These are phyloP conservation scores for Temnothorax rugatulus DNA, from an alignment of 2,888 invertebrate species.

Conservation along the genomic window DNA sequence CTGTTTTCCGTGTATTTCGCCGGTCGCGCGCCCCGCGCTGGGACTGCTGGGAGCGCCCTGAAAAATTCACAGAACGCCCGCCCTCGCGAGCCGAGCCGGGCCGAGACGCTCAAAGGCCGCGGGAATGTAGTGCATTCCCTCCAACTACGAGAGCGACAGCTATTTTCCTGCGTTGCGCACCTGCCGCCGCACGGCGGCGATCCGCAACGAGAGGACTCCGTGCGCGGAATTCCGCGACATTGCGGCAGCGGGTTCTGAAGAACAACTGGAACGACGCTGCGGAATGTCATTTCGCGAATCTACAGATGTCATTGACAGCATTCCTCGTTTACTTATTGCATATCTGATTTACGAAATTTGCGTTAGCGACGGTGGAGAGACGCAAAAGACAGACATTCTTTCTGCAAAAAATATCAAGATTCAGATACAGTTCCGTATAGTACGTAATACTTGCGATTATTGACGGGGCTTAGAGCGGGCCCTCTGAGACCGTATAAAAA, in stretches of 20 bases:
- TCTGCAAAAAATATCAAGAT: conserved; percentile 3
- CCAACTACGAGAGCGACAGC: conserved; percentile 60
- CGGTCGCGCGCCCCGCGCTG: background rate
- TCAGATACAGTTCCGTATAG: no score
- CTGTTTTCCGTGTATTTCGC: conserved; percentile 30
- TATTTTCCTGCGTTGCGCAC: conserved; percentile 60
- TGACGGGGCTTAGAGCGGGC: background rate
- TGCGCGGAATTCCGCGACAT: conserved; percentile 23
- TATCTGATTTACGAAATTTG: conserved; percentile 2
- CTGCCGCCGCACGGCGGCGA: conserved; percentile 32
- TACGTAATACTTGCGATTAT: conserved; percentile 13
- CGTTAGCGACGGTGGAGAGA: background rate
- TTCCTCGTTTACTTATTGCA: background rate
- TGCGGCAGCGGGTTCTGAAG: background rate
- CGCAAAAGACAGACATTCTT: background rate
- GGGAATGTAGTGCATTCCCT: conserved; percentile 66
- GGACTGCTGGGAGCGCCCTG: conserved; percentile 24
- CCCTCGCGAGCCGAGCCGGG: conserved; percentile 30
- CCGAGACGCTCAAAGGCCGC: conserved; percentile 63
- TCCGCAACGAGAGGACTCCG: background rate
- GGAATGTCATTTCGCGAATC: background rate
- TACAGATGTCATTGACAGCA: background rate
- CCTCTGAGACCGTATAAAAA: background rate
- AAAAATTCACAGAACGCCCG: conserved; percentile 65
- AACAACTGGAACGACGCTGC: background rate